phyloP scores from a whole-genome alignment of 92 coral and sea anemone genomes.

The Virgularia gustaviana region DNA sequence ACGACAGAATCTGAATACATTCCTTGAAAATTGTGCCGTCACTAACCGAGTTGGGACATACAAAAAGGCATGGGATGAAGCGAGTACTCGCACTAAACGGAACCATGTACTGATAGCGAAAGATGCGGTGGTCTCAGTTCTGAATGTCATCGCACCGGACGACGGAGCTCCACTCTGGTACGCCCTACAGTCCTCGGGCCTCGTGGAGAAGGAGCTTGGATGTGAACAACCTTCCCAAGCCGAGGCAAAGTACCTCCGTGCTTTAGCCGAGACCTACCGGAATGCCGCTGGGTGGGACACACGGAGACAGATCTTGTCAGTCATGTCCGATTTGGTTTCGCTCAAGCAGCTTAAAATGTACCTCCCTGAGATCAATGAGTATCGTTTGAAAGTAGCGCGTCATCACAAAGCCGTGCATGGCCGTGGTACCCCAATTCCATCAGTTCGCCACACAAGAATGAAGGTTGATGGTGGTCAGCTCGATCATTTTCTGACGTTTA shows the following conservation, averaged over 20 bases:
- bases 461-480: neutral
- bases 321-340: slow-evolving; percentile 1
- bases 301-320: neutral
- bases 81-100: slow-evolving; percentile 36
- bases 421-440: neutral
- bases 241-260: neutral
- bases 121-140: slow-evolving; percentile 42
- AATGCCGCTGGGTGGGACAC: slow-evolving; percentile 8
- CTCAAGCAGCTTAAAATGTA: neutral
- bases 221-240: neutral
- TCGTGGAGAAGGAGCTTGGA: neutral
- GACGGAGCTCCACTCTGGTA: slow-evolving; percentile 54
- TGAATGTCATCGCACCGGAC: slow-evolving; percentile 48
- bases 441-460: neutral
- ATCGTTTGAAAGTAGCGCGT: neutral
- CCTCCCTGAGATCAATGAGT: neutral
- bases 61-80: slow-evolving; percentile 41
- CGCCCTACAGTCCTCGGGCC: slow-evolving; percentile 8
- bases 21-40: slow-evolving; percentile 42
- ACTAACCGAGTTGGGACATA: slow-evolving; percentile 32
- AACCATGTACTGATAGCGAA: slow-evolving; percentile 36
- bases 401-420: neutral
- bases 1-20: slow-evolving; percentile 54
- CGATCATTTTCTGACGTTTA: neutral
- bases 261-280: neutral